Percentiles rank a stretch among this genome's conserved stretches.
These are phyloP conservation scores for Chymomyza costata DNA, from an alignment of 1,140 invertebrate species.

Conservation along the genomic window DNA sequence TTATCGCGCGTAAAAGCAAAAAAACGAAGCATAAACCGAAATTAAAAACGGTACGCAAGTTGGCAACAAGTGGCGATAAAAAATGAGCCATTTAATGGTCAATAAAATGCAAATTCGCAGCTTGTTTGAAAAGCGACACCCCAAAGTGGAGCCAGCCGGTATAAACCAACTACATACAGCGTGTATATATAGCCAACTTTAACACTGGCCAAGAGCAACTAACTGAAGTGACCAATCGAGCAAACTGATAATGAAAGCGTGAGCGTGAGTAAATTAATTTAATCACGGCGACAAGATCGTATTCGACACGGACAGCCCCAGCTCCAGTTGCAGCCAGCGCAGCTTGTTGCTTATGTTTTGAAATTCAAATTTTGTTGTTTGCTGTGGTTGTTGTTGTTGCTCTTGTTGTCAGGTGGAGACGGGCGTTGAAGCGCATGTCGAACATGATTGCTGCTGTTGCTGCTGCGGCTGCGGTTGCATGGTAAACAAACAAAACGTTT, in stretches of 20 bases:
- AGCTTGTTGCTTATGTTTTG: constrained; percentile 31
- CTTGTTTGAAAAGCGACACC: not conserved
- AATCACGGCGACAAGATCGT: constrained; percentile 59
- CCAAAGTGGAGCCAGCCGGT: too few relatives aligned
- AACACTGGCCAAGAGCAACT: too few relatives aligned
- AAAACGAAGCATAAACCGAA: too few relatives aligned
- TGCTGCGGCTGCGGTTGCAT: not conserved
- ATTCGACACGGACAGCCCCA: too few relatives aligned
- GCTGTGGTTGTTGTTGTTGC: too few relatives aligned
- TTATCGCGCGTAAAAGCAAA: too few relatives aligned
- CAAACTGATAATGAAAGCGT: constrained; percentile 48
- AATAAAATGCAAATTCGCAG: constrained; percentile 48
- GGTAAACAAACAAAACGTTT: constrained; percentile 34
- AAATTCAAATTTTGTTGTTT: constrained; percentile 60
- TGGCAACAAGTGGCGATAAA: constrained; percentile 18
- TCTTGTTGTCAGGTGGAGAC: constrained; percentile 27
- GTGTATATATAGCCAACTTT: too few relatives aligned
- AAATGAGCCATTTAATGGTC: constrained; percentile 19
- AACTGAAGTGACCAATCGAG: too few relatives aligned
- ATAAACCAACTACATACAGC: too few relatives aligned
- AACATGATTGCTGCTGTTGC: not conserved
- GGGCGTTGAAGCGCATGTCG: constrained; percentile 6
- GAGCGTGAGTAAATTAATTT: constrained; percentile 57
- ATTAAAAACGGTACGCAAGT: too few relatives aligned
- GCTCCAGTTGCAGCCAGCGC: constrained; percentile 6